These are phyloP conservation scores for Grantiella picta DNA, from an alignment of 2,113 vertebrate genomes.

Conservation along the genomic window DNA sequence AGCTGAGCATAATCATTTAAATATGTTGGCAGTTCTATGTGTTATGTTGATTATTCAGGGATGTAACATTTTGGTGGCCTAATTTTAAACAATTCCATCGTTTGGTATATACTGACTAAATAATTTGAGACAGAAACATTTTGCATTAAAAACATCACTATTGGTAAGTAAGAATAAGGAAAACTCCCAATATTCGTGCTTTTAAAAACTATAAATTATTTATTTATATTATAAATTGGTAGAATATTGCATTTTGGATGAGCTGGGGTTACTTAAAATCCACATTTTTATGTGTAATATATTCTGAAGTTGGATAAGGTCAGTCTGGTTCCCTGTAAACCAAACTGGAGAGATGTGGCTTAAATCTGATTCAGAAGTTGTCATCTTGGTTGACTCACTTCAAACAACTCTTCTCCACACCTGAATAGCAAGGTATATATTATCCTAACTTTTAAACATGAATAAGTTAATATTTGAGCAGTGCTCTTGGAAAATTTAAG, in stretches of 20 bases:
- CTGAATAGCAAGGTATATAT: neutral
- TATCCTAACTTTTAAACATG: neutral
- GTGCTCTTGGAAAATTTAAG: neutral
- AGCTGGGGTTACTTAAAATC: neutral
- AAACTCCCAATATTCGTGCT: neutral
- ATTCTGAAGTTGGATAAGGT: neutral
- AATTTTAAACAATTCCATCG: neutral
- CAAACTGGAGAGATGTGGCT: neutral
- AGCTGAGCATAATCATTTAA: neutral
- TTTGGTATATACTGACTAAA: neutral
- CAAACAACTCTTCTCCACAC: neutral
- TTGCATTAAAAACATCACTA: neutral
- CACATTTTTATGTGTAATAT: neutral
- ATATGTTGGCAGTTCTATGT: neutral
- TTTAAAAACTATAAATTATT: neutral
- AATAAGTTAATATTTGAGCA: neutral
- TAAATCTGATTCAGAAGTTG: neutral
- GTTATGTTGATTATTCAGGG: neutral
- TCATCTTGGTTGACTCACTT: neutral
- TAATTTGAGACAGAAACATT: neutral
- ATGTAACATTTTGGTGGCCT: neutral
- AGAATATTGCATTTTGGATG: neutral
- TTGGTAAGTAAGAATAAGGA: neutral
- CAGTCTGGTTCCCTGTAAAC: neutral
- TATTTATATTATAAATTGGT: neutral